A percentile compares a stretch with the other conserved stretches of the same genome.
Evolutionary conservation across 2,888 invertebrate genomes (phyloP).

Genomic region (Yponomeuta sedellus): DNA sequence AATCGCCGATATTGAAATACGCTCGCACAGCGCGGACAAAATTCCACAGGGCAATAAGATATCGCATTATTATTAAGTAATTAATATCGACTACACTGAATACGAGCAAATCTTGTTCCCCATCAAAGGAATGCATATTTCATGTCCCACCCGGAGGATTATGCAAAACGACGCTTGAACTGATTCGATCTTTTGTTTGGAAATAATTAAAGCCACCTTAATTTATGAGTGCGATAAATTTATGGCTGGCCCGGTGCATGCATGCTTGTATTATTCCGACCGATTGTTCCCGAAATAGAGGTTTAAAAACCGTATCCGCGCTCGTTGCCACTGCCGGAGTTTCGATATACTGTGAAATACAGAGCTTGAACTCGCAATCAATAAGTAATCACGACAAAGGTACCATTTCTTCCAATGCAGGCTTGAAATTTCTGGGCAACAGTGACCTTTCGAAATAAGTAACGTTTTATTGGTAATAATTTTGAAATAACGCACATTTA

Average conservation of each 20-base stretch:
- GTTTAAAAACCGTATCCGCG: slow-evolving; percentile 15
- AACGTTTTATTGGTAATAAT: too few relatives aligned
- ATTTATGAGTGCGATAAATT: slow-evolving; percentile 39
- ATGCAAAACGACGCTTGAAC: slow-evolving; percentile 35
- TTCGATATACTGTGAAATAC: not conserved
- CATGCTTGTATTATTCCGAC: slow-evolving; percentile 11
- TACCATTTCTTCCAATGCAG: not conserved
- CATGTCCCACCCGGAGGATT: slow-evolving; percentile 30
- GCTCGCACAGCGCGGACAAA: not conserved
- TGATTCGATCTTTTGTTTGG: slow-evolving; percentile 41
- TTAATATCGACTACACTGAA: slow-evolving; percentile 22
- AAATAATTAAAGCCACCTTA: slow-evolving; percentile 38
- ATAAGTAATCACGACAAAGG: not conserved
- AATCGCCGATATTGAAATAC: not conserved
- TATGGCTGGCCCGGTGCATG: slow-evolving; percentile 17
- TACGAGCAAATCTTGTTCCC: slow-evolving; percentile 28
- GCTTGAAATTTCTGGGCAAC: too few relatives aligned
- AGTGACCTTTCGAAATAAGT: too few relatives aligned
- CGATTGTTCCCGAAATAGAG: slow-evolving; percentile 14
- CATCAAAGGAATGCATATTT: slow-evolving; percentile 26
- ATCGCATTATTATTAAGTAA: slow-evolving; percentile 26
- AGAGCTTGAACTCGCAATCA: not conserved
- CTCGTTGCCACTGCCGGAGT: not conserved
- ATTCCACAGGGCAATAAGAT: slow-evolving; percentile 22
- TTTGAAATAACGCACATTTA: too few relatives aligned